Evolutionary conservation across 2,113 vertebrate genomes (phyloP).

Genomic region (Hypomesus transpacificus): DNA sequence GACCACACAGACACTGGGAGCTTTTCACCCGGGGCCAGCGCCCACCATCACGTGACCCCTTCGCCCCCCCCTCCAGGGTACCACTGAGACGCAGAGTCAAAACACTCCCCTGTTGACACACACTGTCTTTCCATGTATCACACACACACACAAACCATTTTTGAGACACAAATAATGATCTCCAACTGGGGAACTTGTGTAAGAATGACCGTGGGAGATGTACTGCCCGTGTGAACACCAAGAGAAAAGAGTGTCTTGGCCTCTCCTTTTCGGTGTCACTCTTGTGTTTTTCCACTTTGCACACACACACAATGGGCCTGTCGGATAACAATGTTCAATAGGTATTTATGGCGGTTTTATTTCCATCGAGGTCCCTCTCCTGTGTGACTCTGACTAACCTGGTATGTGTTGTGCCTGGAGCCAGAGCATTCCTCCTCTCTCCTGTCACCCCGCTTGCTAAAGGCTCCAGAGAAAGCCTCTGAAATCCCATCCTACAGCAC

Average conservation of each 20-base stretch:
- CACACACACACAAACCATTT: constrained; percentile 3
- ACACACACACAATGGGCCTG: constrained; percentile 29
- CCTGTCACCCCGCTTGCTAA: constrained; percentile 54
- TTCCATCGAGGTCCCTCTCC: constrained; percentile 36
- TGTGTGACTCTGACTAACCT: constrained; percentile 56
- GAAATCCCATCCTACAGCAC: constrained; percentile 68
- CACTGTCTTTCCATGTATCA: neutral
- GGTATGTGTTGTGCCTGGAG: constrained; percentile 55
- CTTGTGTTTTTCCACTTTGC: constrained; percentile 31
- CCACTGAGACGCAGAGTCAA: constrained; percentile 40
- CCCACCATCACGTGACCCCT: constrained; percentile 57
- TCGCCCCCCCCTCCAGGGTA: constrained; percentile 32
- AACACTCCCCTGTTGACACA: neutral
- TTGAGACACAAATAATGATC: too few species aligned
- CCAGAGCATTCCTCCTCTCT: constrained; percentile 61
- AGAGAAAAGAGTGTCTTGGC: too few species aligned
- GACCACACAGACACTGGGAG: constrained; percentile 54
- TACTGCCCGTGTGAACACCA: too few species aligned
- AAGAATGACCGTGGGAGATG: too few species aligned
- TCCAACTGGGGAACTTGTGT: too few species aligned
- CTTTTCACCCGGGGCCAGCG: constrained; percentile 46
- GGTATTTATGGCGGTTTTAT: constrained; percentile 33
- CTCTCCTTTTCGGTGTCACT: constrained; percentile 30
- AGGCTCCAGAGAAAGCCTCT: constrained; percentile 58
- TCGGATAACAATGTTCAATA: constrained; percentile 46